Evolutionary conservation across 2,888 invertebrate genomes (phyloP), one percentile per base, ranked within the genome.

Genomic region (Plebejus argus): DNA sequence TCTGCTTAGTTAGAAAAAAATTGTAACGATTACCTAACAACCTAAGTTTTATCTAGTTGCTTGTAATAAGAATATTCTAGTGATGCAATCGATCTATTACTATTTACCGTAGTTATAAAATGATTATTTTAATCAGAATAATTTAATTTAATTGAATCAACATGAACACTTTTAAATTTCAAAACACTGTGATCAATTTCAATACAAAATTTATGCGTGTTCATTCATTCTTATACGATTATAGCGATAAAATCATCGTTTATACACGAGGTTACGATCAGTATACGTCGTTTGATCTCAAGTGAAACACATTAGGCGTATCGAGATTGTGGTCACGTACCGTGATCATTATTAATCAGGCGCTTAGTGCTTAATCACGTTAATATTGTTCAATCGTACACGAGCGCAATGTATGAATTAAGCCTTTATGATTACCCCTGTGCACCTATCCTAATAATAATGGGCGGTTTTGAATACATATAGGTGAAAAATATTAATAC

Each of bases 341-440:
- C 66, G 66, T 33, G 66, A 66, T 66, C 66, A 66, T 66, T 66
- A 66, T 66, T 66, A 66, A 66, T 66, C 66, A 66, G 66, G 66
- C 66, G 28, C 28, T 66, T 33, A 66, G 66, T 66, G 66, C 66
- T 28, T 66, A 66, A 28, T 28, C 66, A 15, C 66, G 66, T 66
- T 66, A 61, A 61, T 61, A 33, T 66, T 66, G 66, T 66, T 66
- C 66, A 66, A 66, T 33, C 66, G 66, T 66, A 66, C 66, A 28
- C 18, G 66, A 18, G 28, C 28, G 66, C 28, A 18, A 66, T 66
- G 28, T 4, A 66, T 15, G 66, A 66, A 66, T 66, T 33, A 66
- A 33, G 28, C 66, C 66, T 66, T 66, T 66, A 18, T 18, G 33
- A 66, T 15, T 28, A 66, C 12, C 66, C 7, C 12, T 33, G 12